Conservation (phyloP, 2,888 invertebrate genomes). For the Platycnemis pennipes region DNA sequence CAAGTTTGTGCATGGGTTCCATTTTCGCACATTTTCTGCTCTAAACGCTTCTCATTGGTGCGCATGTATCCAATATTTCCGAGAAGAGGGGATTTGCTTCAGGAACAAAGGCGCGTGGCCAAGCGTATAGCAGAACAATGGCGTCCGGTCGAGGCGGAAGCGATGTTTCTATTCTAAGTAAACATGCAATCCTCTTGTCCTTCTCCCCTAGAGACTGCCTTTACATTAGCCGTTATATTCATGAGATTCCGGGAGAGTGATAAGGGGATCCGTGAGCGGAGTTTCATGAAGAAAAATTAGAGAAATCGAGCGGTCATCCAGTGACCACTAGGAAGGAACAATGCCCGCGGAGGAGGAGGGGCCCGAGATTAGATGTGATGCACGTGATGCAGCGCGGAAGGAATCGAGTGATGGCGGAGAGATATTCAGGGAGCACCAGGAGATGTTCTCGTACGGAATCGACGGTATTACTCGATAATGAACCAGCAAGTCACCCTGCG, state of each 20-base stretch:
- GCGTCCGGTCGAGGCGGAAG: neutral
- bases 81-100: neutral
- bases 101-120: constrained; percentile 20
- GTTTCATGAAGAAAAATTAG: neutral
- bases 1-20: neutral
- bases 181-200: constrained; percentile 35
- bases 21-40: neutral
- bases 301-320: constrained; percentile 25
- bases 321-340: constrained; percentile 17
- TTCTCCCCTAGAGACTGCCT: constrained; percentile 35
- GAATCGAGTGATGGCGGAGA: neutral
- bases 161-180: constrained; percentile 37
- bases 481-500: neutral
- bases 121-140: constrained; percentile 15
- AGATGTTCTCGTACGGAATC: neutral
- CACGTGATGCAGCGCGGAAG: neutral
- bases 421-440: neutral
- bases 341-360: neutral
- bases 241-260: constrained; percentile 43
- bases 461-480: neutral
- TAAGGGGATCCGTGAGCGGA: constrained; percentile 46
- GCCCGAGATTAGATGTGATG: neutral
- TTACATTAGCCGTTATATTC: constrained; percentile 52
- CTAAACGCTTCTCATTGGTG: neutral
- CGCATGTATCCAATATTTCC: neutral